phyloP scores from a whole-genome alignment of 2,113 vertebrate genomes.

The Lepisosteus oculatus region DNA sequence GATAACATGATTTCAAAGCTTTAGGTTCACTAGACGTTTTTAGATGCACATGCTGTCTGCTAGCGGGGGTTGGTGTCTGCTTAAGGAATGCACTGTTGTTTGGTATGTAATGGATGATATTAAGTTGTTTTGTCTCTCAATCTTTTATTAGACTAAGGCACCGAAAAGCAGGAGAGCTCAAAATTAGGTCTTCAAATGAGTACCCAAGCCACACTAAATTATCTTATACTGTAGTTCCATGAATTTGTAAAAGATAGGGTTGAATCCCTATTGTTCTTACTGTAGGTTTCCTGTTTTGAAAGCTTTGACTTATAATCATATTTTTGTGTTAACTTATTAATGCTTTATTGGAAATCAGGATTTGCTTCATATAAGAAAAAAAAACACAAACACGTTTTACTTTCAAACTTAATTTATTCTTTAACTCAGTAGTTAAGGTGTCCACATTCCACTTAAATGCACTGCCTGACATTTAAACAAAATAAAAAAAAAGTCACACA shows the following conservation, averaged over 20 bases:
- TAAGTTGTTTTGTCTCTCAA: conserved; percentile 4
- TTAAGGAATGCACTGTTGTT: conserved; percentile 34
- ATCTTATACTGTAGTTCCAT: not conserved
- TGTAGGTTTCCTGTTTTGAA: not conserved
- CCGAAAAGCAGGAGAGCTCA: conserved; percentile 8
- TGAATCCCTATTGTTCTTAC: conserved; percentile 15
- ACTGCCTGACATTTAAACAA: conserved; percentile 27
- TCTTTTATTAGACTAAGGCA: not conserved
- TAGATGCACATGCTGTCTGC: conserved; percentile 31
- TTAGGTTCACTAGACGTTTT: conserved; percentile 22
- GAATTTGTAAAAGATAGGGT: conserved; percentile 12
- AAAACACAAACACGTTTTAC: not conserved
- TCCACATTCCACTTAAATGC: conserved; percentile 27
- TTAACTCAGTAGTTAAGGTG: conserved; percentile 24
- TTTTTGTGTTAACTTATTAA: conserved; percentile 13
- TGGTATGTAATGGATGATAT: conserved; percentile 14
- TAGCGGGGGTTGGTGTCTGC: conserved; percentile 34
- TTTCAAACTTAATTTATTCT: not conserved
- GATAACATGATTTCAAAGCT: conserved; percentile 30
- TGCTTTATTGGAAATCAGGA: conserved; percentile 18
- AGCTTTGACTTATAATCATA: conserved; percentile 21
- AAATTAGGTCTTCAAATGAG: conserved; percentile 4
- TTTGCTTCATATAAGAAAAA: not conserved
- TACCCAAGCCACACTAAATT: conserved; percentile 6
- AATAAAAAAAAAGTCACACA: too few relatives aligned